Base-by-base conservation (phyloP, 2,797 vertebrate genomes). In the Crocidura indochinensis region DNA sequence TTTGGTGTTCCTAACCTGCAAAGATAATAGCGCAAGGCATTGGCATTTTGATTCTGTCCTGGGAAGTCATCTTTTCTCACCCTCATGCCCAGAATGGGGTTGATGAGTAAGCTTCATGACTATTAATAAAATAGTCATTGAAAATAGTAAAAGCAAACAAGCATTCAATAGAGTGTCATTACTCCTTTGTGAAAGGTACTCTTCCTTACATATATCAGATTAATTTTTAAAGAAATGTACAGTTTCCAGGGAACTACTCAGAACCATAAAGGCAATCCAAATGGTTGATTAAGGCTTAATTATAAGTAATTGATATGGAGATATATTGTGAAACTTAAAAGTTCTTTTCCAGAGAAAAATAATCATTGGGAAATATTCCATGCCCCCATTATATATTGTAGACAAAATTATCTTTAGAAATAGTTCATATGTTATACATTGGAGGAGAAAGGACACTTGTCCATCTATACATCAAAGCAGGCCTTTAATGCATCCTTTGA, bases 321-420 rank as follows among this genome's bases (percentile, higher is more conserved):
- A 10, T 94, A 17, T 93, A 60, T 53, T 83, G 26, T 71, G 72
- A 95, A 94, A 84, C 24, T 88, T 65, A 27, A 79, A 4, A 84
- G n/a, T 86, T 94, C 51, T 90, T 31, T 90, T 95, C 76, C 47
- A 93, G 69, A 69, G 93, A 90, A 82, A 96, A 27, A 60, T 51
- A 95, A 86, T 8, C 22, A 65, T 38, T 96, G 84, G 91, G 82
- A 96, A 94, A 92, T 67, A 75, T 8, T 90, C 22, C 53, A 86
- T 60, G 6, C 47, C 93, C 79, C 92, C 75, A 91, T 87, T 84
- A 83, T 68, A 92, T 86, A 91, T 5, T 38, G 38, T 38, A 38
- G 38, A 83, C 83, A 47, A 89, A 94, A 95, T 97, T 92, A 88
- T 89, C 65, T 76, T 91, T 72, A 80, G 64, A 91, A 91, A 80